These are phyloP conservation scores for Danio aesculapii DNA, from an alignment of 2,797 vertebrate species.

Conservation along the genomic window DNA sequence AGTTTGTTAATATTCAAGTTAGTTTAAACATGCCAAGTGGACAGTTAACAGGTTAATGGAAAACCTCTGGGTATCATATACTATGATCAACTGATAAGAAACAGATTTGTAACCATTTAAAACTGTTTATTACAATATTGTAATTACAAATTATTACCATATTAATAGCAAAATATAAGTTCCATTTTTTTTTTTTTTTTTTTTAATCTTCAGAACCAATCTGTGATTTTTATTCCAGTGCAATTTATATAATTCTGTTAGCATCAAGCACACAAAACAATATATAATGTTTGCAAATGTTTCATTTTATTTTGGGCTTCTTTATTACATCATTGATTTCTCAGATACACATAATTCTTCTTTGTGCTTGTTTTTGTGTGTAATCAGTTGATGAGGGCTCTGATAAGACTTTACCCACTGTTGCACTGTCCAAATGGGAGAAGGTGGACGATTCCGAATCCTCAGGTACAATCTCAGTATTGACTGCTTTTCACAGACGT, in stretches of 20 bases:
- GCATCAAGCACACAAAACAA: too few relatives aligned
- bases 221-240: too few relatives aligned
- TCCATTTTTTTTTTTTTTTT: too few relatives aligned
- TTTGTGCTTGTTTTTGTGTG: slow-evolving; percentile 32
- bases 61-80: too few relatives aligned
- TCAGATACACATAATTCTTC: not conserved
- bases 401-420: slow-evolving; percentile 64
- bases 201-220: too few relatives aligned
- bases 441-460: slow-evolving; percentile 69
- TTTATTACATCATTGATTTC: not conserved
- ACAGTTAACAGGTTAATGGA: too few relatives aligned
- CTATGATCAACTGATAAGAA: too few relatives aligned
- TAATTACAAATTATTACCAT: not conserved
- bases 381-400: slow-evolving; percentile 76
- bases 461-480: slow-evolving; percentile 46
- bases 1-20: too few relatives aligned
- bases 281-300: too few relatives aligned
- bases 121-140: not conserved
- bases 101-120: too few relatives aligned
- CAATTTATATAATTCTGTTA: too few relatives aligned
- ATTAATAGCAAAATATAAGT: not conserved
- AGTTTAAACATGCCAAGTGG: too few relatives aligned
- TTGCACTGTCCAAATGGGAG: slow-evolving; percentile 86
- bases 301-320: not conserved
- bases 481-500: not conserved